These are phyloP conservation scores for Phrynocephalus versicolor DNA, from an alignment of 2,113 vertebrate genomes.

Conservation along the genomic window DNA sequence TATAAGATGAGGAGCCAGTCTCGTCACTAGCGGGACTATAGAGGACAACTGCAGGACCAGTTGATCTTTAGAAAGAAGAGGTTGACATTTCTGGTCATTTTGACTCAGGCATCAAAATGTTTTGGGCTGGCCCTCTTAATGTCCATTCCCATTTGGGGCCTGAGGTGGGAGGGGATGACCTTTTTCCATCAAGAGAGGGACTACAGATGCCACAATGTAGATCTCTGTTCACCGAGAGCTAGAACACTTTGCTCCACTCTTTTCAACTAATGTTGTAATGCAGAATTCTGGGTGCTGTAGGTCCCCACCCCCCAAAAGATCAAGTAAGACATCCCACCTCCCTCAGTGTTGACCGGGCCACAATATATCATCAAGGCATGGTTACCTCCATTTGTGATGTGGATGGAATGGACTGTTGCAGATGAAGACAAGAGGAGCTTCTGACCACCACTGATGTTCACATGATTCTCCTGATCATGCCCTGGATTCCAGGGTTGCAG, in stretches of 20 bases:
- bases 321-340: too few species aligned
- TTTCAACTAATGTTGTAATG: too few species aligned
- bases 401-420: constrained; percentile 89
- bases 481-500: constrained; percentile 89
- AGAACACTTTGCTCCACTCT: too few species aligned
- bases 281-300: neutral
- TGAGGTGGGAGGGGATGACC: neutral
- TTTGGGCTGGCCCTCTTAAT: too few species aligned
- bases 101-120: too few species aligned
- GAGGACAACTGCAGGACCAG: too few species aligned
- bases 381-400: constrained; percentile 87
- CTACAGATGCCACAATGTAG: neutral
- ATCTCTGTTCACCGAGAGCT: neutral
- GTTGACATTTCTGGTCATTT: too few species aligned
- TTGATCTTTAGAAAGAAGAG: too few species aligned
- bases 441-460: constrained; percentile 78
- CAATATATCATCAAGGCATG: neutral
- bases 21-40: too few species aligned
- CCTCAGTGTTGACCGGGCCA: too few species aligned
- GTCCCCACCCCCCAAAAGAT: too few species aligned
- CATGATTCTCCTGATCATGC: constrained; percentile 74
- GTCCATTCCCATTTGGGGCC: neutral
- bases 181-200: neutral
- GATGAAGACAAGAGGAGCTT: constrained; percentile 87
- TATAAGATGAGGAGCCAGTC: too few species aligned